Conservation (phyloP, 2,113 vertebrate genomes). For the Cyphomyrus plagiostoma region DNA sequence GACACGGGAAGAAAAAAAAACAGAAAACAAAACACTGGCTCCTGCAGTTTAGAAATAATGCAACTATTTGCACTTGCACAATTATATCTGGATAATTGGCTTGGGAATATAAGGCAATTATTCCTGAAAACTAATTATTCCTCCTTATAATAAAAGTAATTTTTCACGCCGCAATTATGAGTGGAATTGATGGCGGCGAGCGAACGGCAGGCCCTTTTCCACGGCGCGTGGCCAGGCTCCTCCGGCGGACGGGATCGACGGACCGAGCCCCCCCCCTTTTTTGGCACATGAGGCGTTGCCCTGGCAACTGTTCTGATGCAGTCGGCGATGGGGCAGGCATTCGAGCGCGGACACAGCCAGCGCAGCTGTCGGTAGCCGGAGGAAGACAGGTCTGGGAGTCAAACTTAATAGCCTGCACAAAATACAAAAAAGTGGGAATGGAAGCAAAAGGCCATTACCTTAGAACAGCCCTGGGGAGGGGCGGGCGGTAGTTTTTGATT, state of each 20-base stretch:
- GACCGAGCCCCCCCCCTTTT: constrained; percentile 65
- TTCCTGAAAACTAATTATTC: constrained; percentile 27
- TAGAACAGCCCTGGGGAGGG: constrained; percentile 38
- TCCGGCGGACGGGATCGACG: constrained; percentile 59
- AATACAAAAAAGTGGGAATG: neutral
- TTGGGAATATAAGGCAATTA: constrained; percentile 37
- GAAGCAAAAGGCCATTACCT: constrained; percentile 48
- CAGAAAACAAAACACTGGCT: constrained; percentile 7
- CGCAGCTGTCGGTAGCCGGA: constrained; percentile 74
- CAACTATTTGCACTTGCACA: constrained; percentile 37
- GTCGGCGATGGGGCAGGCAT: constrained; percentile 88
- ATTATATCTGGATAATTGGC: constrained; percentile 43
- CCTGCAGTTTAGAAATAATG: constrained; percentile 38
- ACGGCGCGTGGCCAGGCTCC: constrained; percentile 38
- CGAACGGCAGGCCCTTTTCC: constrained; percentile 28
- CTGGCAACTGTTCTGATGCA: constrained; percentile 90
- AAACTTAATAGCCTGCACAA: constrained; percentile 81
- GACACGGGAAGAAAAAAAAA: constrained; percentile 5
- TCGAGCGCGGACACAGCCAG: constrained; percentile 84
- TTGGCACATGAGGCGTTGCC: constrained; percentile 73
- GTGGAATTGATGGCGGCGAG: constrained; percentile 42
- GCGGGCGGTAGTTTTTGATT: constrained; percentile 27
- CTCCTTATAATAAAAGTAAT: constrained; percentile 43
- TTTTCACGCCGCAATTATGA: constrained; percentile 51
- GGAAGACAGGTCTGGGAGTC: constrained; percentile 83